A percentile compares a stretch with the other conserved stretches of the same genome.
Evolutionary conservation across 2,888 invertebrate genomes (phyloP).

Genomic region (Coelogynopora nodosa): DNA sequence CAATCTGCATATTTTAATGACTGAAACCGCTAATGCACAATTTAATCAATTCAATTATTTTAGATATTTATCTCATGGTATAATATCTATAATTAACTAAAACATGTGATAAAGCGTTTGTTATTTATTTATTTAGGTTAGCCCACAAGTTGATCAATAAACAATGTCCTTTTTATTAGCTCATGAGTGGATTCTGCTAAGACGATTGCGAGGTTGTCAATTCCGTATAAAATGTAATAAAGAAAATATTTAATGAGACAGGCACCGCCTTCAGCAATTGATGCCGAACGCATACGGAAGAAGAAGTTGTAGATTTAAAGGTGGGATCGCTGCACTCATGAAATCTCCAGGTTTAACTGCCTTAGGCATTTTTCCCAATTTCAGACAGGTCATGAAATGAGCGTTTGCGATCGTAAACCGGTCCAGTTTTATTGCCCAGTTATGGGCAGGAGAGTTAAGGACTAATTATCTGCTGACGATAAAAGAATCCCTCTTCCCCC

Average conservation of each 20-base stretch:
- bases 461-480: constrained; percentile 2
- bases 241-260: constrained; percentile 27
- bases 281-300: neutral
- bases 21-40: too few relatives aligned
- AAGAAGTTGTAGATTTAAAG: neutral
- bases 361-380: neutral
- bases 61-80: too few relatives aligned
- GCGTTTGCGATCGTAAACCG: constrained; percentile 19
- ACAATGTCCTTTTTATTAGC: neutral
- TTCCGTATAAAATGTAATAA: neutral
- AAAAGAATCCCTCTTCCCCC: neutral
- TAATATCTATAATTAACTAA: neutral
- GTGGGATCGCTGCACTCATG: neutral
- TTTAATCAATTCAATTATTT: too few relatives aligned
- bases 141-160: neutral
- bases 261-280: neutral
- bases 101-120: neutral
- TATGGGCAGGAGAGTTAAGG: constrained; percentile 12
- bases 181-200: neutral
- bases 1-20: neutral
- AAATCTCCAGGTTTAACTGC: neutral
- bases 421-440: neutral
- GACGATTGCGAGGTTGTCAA: neutral
- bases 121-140: neutral
- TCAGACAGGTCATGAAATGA: neutral